Evolutionary conservation across 2,113 vertebrate genomes (phyloP).

Genomic region (Mugil cephalus): DNA sequence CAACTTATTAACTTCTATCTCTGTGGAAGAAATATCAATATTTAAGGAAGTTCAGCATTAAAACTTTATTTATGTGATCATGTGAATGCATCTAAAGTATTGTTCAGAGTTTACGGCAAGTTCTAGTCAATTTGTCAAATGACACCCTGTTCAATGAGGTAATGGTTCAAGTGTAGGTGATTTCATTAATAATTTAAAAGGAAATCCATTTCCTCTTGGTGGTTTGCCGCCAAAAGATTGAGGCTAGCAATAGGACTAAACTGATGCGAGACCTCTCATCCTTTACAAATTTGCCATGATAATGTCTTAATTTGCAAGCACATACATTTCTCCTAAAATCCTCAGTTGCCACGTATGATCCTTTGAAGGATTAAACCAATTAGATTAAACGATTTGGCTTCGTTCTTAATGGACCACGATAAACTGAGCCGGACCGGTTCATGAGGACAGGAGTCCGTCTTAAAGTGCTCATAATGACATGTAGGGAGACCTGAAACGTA

Average conservation of each 20-base stretch:
- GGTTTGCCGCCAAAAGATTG: too few relatives aligned
- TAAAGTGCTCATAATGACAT: conserved; percentile 38
- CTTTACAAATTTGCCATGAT: not conserved
- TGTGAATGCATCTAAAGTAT: too few relatives aligned
- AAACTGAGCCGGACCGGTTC: conserved; percentile 28
- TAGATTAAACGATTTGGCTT: not conserved
- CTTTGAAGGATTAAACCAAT: not conserved
- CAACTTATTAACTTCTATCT: not conserved
- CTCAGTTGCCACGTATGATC: not conserved
- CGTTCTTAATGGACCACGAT: not conserved
- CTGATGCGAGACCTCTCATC: not conserved
- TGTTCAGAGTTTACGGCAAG: too few relatives aligned
- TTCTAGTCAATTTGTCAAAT: too few relatives aligned
- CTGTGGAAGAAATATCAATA: not conserved
- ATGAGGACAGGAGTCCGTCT: not conserved
- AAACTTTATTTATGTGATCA: too few relatives aligned
- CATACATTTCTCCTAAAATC: not conserved
- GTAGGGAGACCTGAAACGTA: conserved; percentile 30
- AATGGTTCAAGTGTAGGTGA: not conserved
- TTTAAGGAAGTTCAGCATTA: too few relatives aligned
- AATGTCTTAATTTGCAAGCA: not conserved
- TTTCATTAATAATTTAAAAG: too few relatives aligned
- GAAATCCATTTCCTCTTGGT: too few relatives aligned
- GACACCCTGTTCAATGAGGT: not conserved
- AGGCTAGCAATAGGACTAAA: too few relatives aligned